Evolutionary conservation across 2,113 vertebrate species (phyloP).

Genomic region (human): GRCh38 chr5:176707001-176707500

Average conservation of each 20-base stretch:
- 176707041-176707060: too few relatives aligned
- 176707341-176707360: background rate
- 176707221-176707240: background rate
- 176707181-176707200: background rate
- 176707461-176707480: slow-evolving; percentile 43
- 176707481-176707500: slow-evolving; percentile 49
- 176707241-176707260: background rate
- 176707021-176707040: too few relatives aligned
- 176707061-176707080: too few relatives aligned
- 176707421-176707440: background rate
- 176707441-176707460: slow-evolving; percentile 1
- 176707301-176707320: background rate
- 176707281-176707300: background rate
- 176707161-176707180: background rate
- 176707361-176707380: background rate
- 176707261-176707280: background rate
- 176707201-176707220: background rate
- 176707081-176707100: too few relatives aligned
- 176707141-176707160: too few relatives aligned
- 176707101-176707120: too few relatives aligned
- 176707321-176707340: background rate
- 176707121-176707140: too few relatives aligned
- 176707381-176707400: background rate
- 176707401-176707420: background rate
- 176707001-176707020: too few relatives aligned